Evolutionary conservation across 2,797 vertebrate species (phyloP).

Genomic region (Pseudochirops cupreus): DNA sequence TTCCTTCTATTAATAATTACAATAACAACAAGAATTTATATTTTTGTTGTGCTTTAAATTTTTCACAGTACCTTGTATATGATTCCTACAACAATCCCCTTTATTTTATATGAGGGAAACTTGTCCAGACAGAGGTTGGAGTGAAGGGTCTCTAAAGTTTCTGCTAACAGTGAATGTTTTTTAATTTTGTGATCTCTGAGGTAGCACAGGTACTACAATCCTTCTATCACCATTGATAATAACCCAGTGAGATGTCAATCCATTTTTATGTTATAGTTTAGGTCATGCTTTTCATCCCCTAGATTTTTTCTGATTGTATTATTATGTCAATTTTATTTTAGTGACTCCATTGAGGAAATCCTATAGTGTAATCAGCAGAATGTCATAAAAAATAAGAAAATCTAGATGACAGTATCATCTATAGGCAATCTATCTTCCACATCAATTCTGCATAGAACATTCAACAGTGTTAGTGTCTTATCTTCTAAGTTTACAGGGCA

Average conservation of each 20-base stretch:
- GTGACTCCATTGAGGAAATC: background rate
- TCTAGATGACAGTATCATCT: background rate
- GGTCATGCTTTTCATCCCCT: background rate
- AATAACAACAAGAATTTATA: background rate
- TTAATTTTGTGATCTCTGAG: background rate
- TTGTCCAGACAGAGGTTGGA: background rate
- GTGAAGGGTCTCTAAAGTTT: background rate
- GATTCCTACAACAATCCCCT: background rate
- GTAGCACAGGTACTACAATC: background rate
- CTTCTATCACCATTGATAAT: background rate
- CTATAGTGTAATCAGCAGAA: background rate
- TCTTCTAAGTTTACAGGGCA: background rate
- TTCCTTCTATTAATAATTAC: background rate
- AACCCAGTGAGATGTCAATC: background rate
- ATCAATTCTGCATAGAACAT: background rate
- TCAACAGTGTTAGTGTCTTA: background rate
- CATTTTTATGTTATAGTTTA: background rate
- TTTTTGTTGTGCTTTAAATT: background rate
- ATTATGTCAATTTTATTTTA: background rate
- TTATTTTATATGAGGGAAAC: background rate
- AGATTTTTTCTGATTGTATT: background rate
- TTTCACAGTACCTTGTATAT: background rate
- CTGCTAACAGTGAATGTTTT: background rate
- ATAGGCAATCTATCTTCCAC: background rate
- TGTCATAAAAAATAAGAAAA: background rate